Evolutionary conservation across 2,797 vertebrate genomes (phyloP).

Genomic region (Hoplostethus mediterraneus): DNA sequence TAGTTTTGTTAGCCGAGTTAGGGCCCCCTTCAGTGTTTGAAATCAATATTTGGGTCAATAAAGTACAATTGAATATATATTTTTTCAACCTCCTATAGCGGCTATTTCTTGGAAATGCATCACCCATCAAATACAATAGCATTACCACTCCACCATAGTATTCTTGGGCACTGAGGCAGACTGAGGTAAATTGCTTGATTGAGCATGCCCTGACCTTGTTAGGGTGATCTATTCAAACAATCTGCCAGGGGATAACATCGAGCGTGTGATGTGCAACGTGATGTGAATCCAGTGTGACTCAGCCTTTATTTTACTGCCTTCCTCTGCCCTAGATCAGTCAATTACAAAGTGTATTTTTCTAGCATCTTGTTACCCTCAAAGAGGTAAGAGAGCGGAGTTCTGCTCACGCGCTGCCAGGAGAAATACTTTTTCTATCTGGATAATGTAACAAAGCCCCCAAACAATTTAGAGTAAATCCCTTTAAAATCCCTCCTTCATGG

Average conservation of each 20-base stretch:
- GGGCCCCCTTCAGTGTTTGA: conserved; percentile 9
- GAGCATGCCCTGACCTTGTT: conserved; percentile 68
- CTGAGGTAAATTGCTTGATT: conserved; percentile 65
- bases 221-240: conserved; percentile 64
- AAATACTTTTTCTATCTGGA: conserved; percentile 42
- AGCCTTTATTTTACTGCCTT: conserved; percentile 27
- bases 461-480: conserved; percentile 48
- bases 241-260: conserved; percentile 35
- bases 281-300: conserved; percentile 51
- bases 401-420: conserved; percentile 32
- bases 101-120: conserved; percentile 34
- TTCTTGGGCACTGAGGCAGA: conserved; percentile 54
- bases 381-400: conserved; percentile 28
- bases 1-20: neutral
- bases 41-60: conserved; percentile 31
- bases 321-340: conserved; percentile 26
- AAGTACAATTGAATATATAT: neutral
- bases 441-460: conserved; percentile 40
- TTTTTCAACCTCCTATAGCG: conserved; percentile 33
- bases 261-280: conserved; percentile 42
- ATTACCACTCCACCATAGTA: conserved; percentile 40
- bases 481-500: conserved; percentile 43
- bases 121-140: conserved; percentile 42
- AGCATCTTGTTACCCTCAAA: conserved; percentile 58
- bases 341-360: conserved; percentile 35